Evolutionary conservation across 1,140 invertebrate genomes (phyloP).

Genomic region (Paralvinella palmiformis): DNA sequence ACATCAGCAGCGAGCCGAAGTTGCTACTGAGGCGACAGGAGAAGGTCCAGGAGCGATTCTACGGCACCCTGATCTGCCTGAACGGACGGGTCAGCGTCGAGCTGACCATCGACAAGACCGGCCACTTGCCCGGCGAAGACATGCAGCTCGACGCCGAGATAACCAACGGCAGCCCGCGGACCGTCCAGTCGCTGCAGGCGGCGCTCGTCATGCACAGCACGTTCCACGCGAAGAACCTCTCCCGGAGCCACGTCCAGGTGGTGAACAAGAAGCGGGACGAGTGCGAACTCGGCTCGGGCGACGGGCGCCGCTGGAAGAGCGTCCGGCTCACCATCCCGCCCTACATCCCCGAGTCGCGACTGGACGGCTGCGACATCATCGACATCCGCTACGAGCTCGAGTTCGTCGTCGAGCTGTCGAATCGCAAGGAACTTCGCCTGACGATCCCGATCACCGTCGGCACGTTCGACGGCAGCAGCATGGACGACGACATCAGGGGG

Average conservation of each 20-base stretch:
- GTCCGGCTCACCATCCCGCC: conserved; percentile 42
- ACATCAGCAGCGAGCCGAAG: conserved; percentile 10
- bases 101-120: conserved; percentile 30
- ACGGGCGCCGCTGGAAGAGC: conserved; percentile 42
- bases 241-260: conserved; percentile 34
- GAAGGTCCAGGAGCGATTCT: conserved; percentile 26
- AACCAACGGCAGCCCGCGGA: conserved; percentile 16
- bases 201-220: conserved; percentile 37
- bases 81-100: conserved; percentile 34
- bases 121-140: conserved; percentile 43
- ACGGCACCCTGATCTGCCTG: conserved; percentile 26
- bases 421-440: conserved; percentile 1
- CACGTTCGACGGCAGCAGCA: conserved; percentile 4
- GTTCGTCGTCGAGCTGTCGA: conserved; percentile 38
- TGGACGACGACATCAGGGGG: conserved; percentile 1
- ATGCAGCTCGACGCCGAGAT: conserved; percentile 40
- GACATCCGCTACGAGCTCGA: conserved; percentile 42
- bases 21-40: conserved; percentile 17
- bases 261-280: conserved; percentile 45
- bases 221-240: conserved; percentile 36
- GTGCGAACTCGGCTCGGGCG: conserved; percentile 37
- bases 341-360: conserved; percentile 44
- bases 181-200: conserved; percentile 37
- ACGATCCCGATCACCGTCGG: conserved; percentile 19
- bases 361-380: conserved; percentile 46